A percentile compares a stretch with the other conserved stretches of the same genome.
phyloP scores from a whole-genome alignment of 2,888 invertebrate species.

The Apamea anceps region DNA sequence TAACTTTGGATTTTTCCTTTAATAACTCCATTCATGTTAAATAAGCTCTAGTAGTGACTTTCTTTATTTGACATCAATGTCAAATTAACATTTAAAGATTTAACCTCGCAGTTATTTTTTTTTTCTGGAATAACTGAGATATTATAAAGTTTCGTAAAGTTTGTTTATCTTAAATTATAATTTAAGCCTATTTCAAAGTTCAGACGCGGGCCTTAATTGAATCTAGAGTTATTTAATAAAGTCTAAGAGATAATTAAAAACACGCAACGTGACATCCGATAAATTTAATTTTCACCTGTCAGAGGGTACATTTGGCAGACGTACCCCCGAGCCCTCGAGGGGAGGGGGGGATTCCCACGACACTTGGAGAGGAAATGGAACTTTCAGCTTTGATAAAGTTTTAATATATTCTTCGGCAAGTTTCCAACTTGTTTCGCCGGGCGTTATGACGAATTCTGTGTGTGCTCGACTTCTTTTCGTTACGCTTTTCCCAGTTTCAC shows the following conservation, averaged over 20 bases:
- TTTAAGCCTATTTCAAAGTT: constrained; percentile 53
- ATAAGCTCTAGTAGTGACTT: constrained; percentile 18
- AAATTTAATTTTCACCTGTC: constrained; percentile 75
- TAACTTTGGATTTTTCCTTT: constrained; percentile 34
- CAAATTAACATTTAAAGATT: constrained; percentile 4
- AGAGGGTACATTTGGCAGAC: constrained; percentile 56
- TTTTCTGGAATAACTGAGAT: constrained; percentile 11
- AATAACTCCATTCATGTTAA: neutral
- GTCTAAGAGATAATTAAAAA: constrained; percentile 62
- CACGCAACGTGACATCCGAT: constrained; percentile 66
- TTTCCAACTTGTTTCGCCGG: constrained; percentile 82
- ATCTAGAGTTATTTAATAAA: constrained; percentile 59
- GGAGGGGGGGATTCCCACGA: constrained; percentile 70
- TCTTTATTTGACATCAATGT: constrained; percentile 7
- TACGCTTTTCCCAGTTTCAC: constrained; percentile 71
- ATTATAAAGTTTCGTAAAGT: constrained; percentile 42
- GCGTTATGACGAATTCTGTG: constrained; percentile 84
- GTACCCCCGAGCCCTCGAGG: constrained; percentile 59
- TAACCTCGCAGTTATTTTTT: constrained; percentile 9
- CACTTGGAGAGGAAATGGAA: constrained; percentile 84
- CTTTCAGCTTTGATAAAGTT: constrained; percentile 89
- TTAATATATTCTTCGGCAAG: constrained; percentile 89
- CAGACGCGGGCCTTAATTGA: constrained; percentile 52
- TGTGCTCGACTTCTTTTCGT: constrained; percentile 71
- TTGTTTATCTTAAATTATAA: constrained; percentile 54